Evolutionary conservation across 2,797 vertebrate genomes (phyloP), one percentile per base, ranked within the genome.

Genomic region (Muscicapa striata): DNA sequence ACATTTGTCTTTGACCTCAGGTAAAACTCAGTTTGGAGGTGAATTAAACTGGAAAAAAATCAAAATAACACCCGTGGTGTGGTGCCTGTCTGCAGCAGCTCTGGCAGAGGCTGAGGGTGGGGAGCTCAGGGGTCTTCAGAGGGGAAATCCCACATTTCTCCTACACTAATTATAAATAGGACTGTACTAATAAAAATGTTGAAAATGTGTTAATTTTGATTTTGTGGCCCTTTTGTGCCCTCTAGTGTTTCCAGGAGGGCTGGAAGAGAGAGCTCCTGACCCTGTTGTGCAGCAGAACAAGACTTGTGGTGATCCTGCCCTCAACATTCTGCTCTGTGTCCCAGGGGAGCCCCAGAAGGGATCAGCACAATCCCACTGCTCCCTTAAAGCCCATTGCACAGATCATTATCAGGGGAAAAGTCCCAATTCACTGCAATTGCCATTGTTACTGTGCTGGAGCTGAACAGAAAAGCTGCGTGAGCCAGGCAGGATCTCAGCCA

Each of bases 281-380:
- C 72, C 63, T 11, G 9, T 7, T 40, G 48, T 48, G 67, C 46
- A 79, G 52, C 75, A 74, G 30, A 80, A 52, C 29, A 58, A 32
- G 41, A 1, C 16, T 13, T 2, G 4, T 0, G 16, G 21, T n/a
- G 59, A 10, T 22, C 8, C 15, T 4, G 1, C 7, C 2, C 55
- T 17, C 63, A 3, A 7, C 9, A 18, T 2, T 1, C 73, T 38
- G 26, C 46, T 64, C 24, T 61, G 41, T 36, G n/a, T 4, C 24
- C 6, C 30, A 15, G 21, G 0, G 9, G 9, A 61, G 26, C 48
- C 52, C 70, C 4, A 36, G 40, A 32, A 69, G 34, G 4, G 40
- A 67, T 16, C 85, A 20, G 57, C 10, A 1, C 2, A 17, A 54
- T 30, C 12, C 40, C 17, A 0, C 4, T 51, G 11, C 8, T 75